Evolutionary conservation across 2,888 invertebrate species (phyloP), one percentile per base, ranked within the genome.

Genomic region (Athripsodes cinereus): DNA sequence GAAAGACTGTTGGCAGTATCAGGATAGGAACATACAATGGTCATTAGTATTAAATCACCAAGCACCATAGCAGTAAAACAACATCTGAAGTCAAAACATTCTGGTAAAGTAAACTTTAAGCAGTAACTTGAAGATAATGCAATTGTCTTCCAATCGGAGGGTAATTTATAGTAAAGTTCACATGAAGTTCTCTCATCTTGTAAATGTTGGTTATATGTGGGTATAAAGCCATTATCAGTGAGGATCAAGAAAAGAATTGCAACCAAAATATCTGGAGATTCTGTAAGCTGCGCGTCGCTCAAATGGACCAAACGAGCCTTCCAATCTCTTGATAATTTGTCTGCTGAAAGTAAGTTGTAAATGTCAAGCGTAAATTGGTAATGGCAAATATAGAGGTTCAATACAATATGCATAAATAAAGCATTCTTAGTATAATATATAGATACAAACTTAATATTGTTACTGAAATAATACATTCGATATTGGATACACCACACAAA

Each of bases 1-100:
- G 77, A 76, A 40, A 73, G 69, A 51, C 75, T 70, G 66, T 76
- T 78, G 55, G 74, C 66, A 47, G 72, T 73, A 47, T 78, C 62
- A 49, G 76, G 73, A 59, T 71, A 72, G 66, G 76, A 68, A 22
- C 75, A 69, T 47, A 77, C 60, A 66, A 72, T 73, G 11, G 55
- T 62, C 2, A 55, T 35, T 5, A 62, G 35, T 34, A 60, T 19
- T 13, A 53, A 47, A 35, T 59, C 66, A 35, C 73, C 74, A 48
- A 78, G 61, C 47, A 74, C 72, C 60, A 71, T 72, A 67, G 76
- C 69, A 16, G 75, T 68, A 51, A 78, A 61, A 65, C 72, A 73
- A n/a, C 74, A 52, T 52, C 67, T 63, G 47, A 69, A 66, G 52
- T 65, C 69, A 64, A 67, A 66, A 62, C 72, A 73, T 55, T 70